phyloP scores from a whole-genome alignment of 1,140 invertebrate species.

The Dendroctonus ponderosae region DNA sequence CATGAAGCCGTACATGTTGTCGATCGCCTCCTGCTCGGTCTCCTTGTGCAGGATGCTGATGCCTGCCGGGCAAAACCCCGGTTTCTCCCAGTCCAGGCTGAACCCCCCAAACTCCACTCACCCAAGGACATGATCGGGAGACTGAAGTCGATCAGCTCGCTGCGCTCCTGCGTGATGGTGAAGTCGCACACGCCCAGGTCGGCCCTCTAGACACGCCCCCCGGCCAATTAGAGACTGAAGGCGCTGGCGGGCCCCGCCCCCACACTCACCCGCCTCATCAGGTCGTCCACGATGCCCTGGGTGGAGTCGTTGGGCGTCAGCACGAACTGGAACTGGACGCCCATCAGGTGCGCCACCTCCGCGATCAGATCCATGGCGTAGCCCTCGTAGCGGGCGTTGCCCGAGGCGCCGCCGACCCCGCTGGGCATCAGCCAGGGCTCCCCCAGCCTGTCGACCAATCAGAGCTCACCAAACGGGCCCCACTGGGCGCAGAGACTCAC shows the following conservation, averaged over 20 bases:
- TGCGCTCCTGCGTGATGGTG: constrained; percentile 84
- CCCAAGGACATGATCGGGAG: constrained; percentile 88
- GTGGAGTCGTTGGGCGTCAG: constrained; percentile 68
- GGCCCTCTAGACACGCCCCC: constrained; percentile 65
- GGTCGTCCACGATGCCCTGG: constrained; percentile 77
- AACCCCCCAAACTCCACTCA: too few species aligned
- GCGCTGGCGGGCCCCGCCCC: not conserved
- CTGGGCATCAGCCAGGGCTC: constrained; percentile 72
- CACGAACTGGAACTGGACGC: constrained; percentile 75
- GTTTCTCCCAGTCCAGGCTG: not conserved
- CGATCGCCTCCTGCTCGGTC: constrained; percentile 64
- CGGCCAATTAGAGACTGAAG: too few species aligned
- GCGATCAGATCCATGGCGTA: constrained; percentile 80
- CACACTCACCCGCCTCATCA: constrained; percentile 70
- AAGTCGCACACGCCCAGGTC: constrained; percentile 90
- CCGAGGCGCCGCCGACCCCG: constrained; percentile 52
- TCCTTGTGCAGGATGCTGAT: constrained; percentile 80
- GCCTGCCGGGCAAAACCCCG: constrained; percentile 49
- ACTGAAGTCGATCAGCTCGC: constrained; percentile 83
- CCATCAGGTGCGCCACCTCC: constrained; percentile 67
- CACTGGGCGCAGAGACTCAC: constrained; percentile 16
- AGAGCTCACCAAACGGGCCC: not conserved
- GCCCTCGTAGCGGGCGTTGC: constrained; percentile 69
- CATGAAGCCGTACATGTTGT: constrained; percentile 84
- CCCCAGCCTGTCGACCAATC: constrained; percentile 55